A percentile compares a stretch with the other conserved stretches of the same genome.
Evolutionary conservation across 2,113 vertebrate species (phyloP).

Genomic region (Falco punctatus): DNA sequence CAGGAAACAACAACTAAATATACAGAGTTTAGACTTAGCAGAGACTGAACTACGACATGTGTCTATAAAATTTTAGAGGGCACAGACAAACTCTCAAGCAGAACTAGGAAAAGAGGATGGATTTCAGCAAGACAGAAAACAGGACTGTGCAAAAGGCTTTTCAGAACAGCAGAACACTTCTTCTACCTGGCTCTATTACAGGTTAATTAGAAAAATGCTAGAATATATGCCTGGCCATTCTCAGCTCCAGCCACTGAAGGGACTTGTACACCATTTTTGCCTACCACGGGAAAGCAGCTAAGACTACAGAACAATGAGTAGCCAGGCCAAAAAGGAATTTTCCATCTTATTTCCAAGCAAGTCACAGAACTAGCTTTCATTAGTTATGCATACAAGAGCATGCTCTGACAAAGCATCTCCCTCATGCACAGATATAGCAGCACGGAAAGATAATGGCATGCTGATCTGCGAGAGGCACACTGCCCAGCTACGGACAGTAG

Average conservation of each 20-base stretch:
- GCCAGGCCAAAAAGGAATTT: neutral
- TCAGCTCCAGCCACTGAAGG: neutral
- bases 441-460: neutral
- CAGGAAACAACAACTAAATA: neutral
- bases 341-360: neutral
- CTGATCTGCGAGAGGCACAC: neutral
- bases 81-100: neutral
- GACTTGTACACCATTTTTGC: fast-evolving
- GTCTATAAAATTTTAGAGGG: neutral
- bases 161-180: neutral
- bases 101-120: neutral
- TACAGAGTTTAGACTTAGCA: neutral
- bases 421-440: neutral
- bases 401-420: neutral
- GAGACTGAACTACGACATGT: neutral
- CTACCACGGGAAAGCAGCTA: neutral
- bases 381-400: neutral
- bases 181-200: neutral
- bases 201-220: neutral
- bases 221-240: neutral
- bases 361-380: neutral
- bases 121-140: neutral
- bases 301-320: neutral
- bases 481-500: neutral
- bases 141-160: neutral